phyloP scores from a whole-genome alignment of 2,888 invertebrate species.

The Acanthococcus lagerstroemiae region DNA sequence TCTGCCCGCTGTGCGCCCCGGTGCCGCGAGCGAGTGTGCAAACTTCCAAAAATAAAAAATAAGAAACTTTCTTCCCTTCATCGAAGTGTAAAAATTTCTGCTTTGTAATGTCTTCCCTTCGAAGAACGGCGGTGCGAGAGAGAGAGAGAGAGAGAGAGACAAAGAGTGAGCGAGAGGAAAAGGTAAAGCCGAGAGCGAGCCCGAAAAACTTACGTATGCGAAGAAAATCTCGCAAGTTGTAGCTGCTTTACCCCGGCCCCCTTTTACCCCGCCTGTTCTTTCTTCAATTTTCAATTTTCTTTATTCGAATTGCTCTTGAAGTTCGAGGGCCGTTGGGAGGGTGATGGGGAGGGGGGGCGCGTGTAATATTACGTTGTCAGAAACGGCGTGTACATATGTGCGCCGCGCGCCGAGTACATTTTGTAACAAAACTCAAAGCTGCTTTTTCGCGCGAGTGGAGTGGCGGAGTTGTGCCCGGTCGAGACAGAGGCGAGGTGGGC shows the following conservation, averaged over 20 bases:
- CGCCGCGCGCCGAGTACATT: too few species aligned
- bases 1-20: too few species aligned
- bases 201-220: constrained; percentile 4
- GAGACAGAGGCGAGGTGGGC: too few species aligned
- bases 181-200: neutral
- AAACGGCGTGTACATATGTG: too few species aligned
- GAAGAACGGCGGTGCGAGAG: neutral
- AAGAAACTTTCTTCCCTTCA: constrained; percentile 15
- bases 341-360: neutral
- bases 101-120: constrained; percentile 9
- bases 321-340: neutral
- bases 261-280: neutral
- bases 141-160: neutral
- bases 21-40: too few species aligned
- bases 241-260: too few species aligned
- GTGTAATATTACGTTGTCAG: too few species aligned
- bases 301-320: neutral
- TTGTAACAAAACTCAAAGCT: too few species aligned
- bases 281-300: constrained; percentile 1
- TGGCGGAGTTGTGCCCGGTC: too few species aligned
- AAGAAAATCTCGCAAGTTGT: constrained; percentile 18
- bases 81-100: constrained; percentile 22
- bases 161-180: too few species aligned
- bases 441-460: too few species aligned
- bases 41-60: neutral